A percentile compares a stretch with the other conserved stretches of the same genome.
phyloP scores from a whole-genome alignment of 2,113 vertebrate species.

The Okapia johnstoni region DNA sequence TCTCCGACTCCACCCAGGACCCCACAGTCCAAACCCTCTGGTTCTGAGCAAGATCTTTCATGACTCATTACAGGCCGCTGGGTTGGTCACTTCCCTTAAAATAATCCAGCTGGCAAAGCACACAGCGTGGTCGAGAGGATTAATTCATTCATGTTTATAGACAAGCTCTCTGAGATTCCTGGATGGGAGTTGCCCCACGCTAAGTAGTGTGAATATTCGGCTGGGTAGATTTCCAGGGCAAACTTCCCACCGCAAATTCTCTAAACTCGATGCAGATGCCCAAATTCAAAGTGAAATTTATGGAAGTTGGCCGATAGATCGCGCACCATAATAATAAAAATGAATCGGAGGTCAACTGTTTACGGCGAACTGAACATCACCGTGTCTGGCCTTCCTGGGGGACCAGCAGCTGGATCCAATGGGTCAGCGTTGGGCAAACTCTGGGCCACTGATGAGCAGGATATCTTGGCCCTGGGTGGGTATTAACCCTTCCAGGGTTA shows the following conservation, averaged over 20 bases:
- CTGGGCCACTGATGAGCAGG: neutral
- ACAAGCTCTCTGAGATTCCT: conserved; percentile 46
- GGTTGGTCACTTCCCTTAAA: conserved; percentile 48
- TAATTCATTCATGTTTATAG: conserved; percentile 67
- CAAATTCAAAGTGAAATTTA: conserved; percentile 55
- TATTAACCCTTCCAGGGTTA: neutral
- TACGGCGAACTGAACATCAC: neutral
- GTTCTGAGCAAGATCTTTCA: neutral
- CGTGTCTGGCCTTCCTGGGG: neutral
- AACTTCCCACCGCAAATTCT: conserved; percentile 46
- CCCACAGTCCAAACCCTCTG: neutral
- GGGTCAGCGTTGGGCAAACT: neutral
- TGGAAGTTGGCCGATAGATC: conserved; percentile 42
- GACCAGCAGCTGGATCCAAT: neutral
- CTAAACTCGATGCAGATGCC: conserved; percentile 64
- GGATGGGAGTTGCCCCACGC: conserved; percentile 20
- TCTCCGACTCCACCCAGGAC: neutral
- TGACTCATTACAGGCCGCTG: conserved; percentile 41
- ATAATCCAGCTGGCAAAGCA: conserved; percentile 56
- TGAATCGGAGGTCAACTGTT: conserved; percentile 45
- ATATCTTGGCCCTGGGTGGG: neutral
- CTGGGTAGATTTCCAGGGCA: conserved; percentile 62
- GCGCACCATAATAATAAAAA: conserved; percentile 46
- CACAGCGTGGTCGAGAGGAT: neutral
- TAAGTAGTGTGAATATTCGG: conserved; percentile 26